Conservation (phyloP, 53 echinoderm and acorn worm genomes). For the Echinarachnius parma region DNA sequence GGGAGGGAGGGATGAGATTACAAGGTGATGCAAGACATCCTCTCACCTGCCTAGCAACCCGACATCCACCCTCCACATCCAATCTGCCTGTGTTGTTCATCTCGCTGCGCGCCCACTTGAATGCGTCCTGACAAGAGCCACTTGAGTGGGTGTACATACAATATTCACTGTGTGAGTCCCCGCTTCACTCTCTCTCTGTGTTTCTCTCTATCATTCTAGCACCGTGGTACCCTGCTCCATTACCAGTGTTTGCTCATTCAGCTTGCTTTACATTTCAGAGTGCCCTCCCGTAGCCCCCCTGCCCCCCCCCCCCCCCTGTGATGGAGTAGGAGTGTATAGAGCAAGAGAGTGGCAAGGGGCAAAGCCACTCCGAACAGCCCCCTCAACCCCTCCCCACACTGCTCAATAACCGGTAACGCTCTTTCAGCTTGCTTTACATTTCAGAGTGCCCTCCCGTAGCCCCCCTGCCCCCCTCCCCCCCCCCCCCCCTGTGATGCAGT, state of each 20-base stretch:
- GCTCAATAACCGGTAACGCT: constrained; percentile 43
- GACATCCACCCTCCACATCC: constrained; percentile 34
- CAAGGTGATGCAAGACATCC: constrained; percentile 20
- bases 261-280: constrained; percentile 46
- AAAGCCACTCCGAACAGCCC: too few relatives aligned
- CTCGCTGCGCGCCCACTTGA: constrained; percentile 43
- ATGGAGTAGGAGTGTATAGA: background rate
- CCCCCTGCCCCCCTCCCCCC: constrained; percentile 31
- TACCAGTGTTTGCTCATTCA: constrained; percentile 48
- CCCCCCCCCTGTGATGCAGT: background rate
- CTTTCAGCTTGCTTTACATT: constrained; percentile 46
- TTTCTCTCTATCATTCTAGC: too few relatives aligned
- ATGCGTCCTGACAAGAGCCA: constrained; percentile 19
- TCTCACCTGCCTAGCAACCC: constrained; percentile 20
- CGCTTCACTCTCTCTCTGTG: constrained; percentile 14
- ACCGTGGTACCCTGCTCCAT: constrained; percentile 40
- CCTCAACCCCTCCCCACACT: too few relatives aligned
- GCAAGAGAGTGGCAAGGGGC: background rate
- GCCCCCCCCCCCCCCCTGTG: constrained; percentile 20
- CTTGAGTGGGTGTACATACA: constrained; percentile 51
- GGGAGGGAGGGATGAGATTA: constrained; percentile 7
- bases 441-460: constrained; percentile 29
- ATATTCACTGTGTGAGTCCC: constrained; percentile 46
- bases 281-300: constrained; percentile 17
- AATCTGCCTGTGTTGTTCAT: background rate